Evolutionary conservation across 2,113 vertebrate species (phyloP).

Genomic region (Takifugu bimaculatus): DNA sequence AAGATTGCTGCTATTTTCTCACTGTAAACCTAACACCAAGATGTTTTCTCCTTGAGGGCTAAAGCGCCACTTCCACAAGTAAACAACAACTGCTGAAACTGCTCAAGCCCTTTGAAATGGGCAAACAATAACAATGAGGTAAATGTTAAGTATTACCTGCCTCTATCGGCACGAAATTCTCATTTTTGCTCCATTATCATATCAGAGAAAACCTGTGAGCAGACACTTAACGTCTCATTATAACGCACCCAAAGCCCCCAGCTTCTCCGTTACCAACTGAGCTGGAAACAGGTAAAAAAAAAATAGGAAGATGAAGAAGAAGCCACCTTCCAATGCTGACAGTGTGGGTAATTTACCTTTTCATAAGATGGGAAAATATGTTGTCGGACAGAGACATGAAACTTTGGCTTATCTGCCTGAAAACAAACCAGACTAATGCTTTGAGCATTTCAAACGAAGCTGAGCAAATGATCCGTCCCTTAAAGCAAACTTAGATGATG

Average conservation of each 20-base stretch:
- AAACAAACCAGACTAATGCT: conserved; percentile 36
- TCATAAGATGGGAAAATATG: conserved; percentile 8
- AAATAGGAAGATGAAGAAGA: not conserved
- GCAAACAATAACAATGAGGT: not conserved
- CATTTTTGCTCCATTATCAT: not conserved
- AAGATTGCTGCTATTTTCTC: not conserved
- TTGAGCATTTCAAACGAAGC: conserved; percentile 12
- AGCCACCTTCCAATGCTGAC: not conserved
- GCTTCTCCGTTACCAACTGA: not conserved
- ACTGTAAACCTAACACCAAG: not conserved
- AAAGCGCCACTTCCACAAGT: not conserved
- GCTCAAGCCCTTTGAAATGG: not conserved
- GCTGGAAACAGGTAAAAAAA: not conserved
- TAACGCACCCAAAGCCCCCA: not conserved
- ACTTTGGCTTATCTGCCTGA: conserved; percentile 21
- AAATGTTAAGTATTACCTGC: not conserved
- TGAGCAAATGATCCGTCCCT: conserved; percentile 34
- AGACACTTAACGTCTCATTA: not conserved
- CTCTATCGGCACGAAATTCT: not conserved
- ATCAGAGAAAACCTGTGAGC: not conserved
- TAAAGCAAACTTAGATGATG: conserved; percentile 36
- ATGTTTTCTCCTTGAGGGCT: not conserved
- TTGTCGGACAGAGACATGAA: conserved; percentile 1
- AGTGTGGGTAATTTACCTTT: not conserved
- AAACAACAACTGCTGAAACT: not conserved